A percentile compares a stretch with the other conserved stretches of the same genome.
Conservation (phyloP, 2,888 invertebrate genomes). For the Kryphioiulus occultus region DNA sequence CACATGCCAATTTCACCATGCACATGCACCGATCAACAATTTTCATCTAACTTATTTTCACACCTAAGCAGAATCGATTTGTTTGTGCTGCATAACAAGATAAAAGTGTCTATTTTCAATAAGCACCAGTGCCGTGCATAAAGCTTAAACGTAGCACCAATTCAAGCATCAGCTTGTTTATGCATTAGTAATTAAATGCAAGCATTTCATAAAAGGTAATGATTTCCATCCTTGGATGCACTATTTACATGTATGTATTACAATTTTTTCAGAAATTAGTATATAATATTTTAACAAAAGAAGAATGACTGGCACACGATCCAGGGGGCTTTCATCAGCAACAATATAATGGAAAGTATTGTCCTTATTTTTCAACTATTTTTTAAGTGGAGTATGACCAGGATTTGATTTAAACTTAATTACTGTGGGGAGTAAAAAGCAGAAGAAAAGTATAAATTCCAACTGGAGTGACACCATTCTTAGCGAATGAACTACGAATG, state of each 20-base stretch:
- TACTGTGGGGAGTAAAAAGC: too few species aligned
- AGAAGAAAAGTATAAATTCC: too few species aligned
- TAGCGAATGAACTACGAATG: too few species aligned
- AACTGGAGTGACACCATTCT: too few species aligned
- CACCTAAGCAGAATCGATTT: neutral
- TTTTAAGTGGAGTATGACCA: neutral
- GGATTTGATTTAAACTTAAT: too few species aligned
- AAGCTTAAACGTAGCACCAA: neutral
- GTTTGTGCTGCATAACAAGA: neutral
- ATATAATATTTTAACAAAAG: neutral
- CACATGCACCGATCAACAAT: neutral
- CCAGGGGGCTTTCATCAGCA: neutral
- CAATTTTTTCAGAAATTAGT: neutral
- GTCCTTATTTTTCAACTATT: neutral
- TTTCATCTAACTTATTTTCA: conserved; percentile 2
- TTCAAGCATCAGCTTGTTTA: neutral
- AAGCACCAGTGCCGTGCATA: neutral
- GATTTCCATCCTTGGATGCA: conserved; percentile 11
- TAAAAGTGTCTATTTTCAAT: neutral
- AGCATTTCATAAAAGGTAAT: neutral
- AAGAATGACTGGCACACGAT: neutral
- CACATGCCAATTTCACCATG: neutral
- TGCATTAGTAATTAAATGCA: neutral
- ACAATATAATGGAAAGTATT: neutral
- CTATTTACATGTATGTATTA: neutral